Evolutionary conservation across 1,140 invertebrate genomes (phyloP).

Genomic region (Vanessa tameamea): DNA sequence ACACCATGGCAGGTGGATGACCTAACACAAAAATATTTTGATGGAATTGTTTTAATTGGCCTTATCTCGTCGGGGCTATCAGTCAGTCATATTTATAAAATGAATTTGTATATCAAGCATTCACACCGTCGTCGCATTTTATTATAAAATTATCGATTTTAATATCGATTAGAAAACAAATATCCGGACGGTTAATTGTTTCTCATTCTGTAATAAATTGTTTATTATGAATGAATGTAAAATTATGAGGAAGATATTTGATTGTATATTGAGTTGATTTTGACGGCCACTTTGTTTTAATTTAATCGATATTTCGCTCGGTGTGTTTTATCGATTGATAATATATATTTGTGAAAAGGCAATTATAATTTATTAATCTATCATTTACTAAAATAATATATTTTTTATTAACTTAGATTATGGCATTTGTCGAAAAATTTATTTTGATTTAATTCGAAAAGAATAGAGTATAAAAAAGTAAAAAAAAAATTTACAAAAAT

Average conservation of each 20-base stretch:
- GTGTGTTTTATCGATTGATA: not conserved
- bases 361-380: too few species aligned
- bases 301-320: not conserved
- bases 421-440: too few species aligned
- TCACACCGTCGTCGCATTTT: constrained; percentile 66
- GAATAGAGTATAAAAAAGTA: too few species aligned
- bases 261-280: constrained; percentile 8
- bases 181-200: constrained; percentile 66
- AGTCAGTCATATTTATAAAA: constrained; percentile 63
- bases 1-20: constrained; percentile 74
- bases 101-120: constrained; percentile 67
- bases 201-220: constrained; percentile 37
- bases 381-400: too few species aligned
- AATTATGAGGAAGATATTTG: constrained; percentile 26
- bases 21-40: constrained; percentile 79
- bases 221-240: constrained; percentile 16
- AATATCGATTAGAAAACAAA: constrained; percentile 74
- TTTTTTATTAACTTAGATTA: too few species aligned
- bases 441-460: too few species aligned
- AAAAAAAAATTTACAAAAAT: too few species aligned
- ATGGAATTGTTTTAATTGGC: constrained; percentile 80
- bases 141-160: constrained; percentile 56
- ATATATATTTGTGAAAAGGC: too few species aligned
- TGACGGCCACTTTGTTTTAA: not conserved
- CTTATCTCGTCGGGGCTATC: constrained; percentile 71